Percentiles rank a stretch among this genome's conserved stretches.
Evolutionary conservation across 2,113 vertebrate species (phyloP).

Genomic region (Hydrochoerus hydrochaeris): DNA sequence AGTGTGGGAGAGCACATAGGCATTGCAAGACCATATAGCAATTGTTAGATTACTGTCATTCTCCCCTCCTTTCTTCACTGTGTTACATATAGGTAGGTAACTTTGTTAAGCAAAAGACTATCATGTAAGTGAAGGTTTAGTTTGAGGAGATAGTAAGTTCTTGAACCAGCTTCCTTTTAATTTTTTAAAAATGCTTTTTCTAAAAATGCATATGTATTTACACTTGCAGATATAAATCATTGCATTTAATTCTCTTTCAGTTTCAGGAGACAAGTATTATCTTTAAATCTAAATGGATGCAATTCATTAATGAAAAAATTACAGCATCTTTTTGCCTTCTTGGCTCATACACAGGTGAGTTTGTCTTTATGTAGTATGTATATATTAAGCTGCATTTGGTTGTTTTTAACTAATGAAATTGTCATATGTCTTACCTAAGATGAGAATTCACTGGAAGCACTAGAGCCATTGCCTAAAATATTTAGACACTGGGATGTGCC

Average conservation of each 20-base stretch:
- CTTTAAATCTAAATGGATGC: slow-evolving; percentile 93
- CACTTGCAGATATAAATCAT: neutral
- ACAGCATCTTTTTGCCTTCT: slow-evolving; percentile 97
- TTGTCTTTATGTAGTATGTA: slow-evolving; percentile 22
- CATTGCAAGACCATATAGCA: neutral
- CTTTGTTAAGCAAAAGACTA: neutral
- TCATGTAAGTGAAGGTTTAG: neutral
- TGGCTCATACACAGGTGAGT: slow-evolving; percentile 97
- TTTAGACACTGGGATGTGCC: neutral
- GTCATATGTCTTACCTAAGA: neutral
- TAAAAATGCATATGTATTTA: neutral
- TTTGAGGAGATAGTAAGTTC: neutral
- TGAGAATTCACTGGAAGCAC: neutral
- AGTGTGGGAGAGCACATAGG: neutral
- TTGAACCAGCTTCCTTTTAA: neutral
- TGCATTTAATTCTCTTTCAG: slow-evolving; percentile 83
- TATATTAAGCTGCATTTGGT: neutral
- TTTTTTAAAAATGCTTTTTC: slow-evolving; percentile 48
- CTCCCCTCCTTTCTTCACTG: neutral
- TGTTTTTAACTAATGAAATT: slow-evolving; percentile 36
- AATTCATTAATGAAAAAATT: slow-evolving; percentile 96
- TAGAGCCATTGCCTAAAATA: neutral
- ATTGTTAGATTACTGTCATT: neutral
- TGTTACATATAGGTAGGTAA: neutral
- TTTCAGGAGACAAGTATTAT: slow-evolving; percentile 96